Evolutionary conservation across 2,888 invertebrate genomes (phyloP), one percentile per base, ranked within the genome.

Genomic region (Synergus itoensis): DNA sequence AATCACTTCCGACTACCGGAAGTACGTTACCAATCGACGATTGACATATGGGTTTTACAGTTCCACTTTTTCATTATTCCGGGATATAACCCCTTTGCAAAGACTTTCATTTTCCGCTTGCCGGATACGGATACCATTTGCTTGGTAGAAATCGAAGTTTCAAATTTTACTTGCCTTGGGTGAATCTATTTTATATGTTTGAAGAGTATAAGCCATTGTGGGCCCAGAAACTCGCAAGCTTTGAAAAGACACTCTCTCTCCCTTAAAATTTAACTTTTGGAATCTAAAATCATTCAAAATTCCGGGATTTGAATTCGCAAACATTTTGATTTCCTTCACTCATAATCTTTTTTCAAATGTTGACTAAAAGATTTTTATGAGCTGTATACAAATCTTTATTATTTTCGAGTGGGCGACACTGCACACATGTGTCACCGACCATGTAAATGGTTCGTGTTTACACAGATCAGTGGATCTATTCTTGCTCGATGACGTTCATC

Each of bases 381-480:
- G 8, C 11, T 18, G 21, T 21, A 21, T 48, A 48, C 40, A 40
- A 64, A 64, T 48, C 16, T 53, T 9, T 48, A 53, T 69, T 69
- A 28, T 11, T 53, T 16, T 16, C 48, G 73, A 73, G 73, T 73
- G 53, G 45, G 73, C 73, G 48, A 36, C 36, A 73, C 48, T 73
- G 53, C 73, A 53, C 28, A 53, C 28, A 28, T 28, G 67, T 45
- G 73, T 73, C 73, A 64, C 64, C 40, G 40, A 64, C 40, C 64
- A 8, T 48, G 28, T 48, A 53, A 73, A 73, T 73, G 53, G 53
- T 73, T 73, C 48, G 48, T 73, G 73, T 53, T 73, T 73, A 73
- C 73, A 73, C 28, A 53, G 73, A 73, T 73, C 73, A 73, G 48
- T 73, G 73, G 77, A 62, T 78, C 78, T 78, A 78, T 78, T 78